phyloP scores from a whole-genome alignment of 2,113 vertebrate species.

The Pedionomus torquatus region DNA sequence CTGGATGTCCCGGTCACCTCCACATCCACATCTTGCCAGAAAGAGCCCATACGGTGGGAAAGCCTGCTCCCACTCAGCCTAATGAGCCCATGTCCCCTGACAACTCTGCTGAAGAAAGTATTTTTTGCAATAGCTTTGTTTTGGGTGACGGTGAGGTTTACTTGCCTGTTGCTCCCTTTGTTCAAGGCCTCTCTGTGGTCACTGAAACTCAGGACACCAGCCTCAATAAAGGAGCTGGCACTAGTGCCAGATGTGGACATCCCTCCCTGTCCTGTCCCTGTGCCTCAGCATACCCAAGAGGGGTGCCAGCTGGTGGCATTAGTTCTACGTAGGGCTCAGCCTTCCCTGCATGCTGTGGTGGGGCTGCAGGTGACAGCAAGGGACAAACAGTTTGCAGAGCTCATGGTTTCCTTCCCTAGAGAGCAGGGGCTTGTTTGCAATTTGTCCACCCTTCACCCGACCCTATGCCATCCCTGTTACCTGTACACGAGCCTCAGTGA shows the following conservation, averaged over 20 bases:
- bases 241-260: accelerated
- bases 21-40: background rate
- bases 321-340: background rate
- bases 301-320: background rate
- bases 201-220: background rate
- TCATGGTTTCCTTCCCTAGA: background rate
- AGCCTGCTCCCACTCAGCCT: background rate
- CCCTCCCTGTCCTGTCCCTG: background rate
- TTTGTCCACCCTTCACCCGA: background rate
- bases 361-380: background rate
- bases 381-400: background rate
- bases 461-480: slow-evolving; percentile 58
- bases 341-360: background rate
- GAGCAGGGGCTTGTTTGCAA: background rate
- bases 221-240: background rate
- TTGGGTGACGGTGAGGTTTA: accelerated
- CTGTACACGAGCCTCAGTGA: slow-evolving; percentile 97
- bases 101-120: background rate
- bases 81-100: background rate
- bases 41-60: background rate
- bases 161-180: background rate
- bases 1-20: background rate
- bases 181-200: background rate
- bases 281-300: background rate
- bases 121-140: background rate